Evolutionary conservation across 2,888 invertebrate species (phyloP).

Genomic region (Slavum lentiscoides): DNA sequence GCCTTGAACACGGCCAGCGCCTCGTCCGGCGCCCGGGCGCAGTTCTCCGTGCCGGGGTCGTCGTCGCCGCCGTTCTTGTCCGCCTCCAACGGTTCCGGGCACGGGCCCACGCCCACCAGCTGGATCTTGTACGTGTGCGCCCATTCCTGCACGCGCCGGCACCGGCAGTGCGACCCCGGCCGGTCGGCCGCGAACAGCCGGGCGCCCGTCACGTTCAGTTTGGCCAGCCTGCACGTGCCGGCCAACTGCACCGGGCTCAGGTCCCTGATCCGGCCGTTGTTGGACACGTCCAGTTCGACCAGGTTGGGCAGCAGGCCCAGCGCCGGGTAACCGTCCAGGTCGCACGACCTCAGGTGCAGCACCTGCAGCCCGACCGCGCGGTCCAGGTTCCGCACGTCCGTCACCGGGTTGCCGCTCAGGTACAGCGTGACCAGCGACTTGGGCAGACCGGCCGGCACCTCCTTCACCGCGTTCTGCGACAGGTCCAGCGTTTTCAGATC

Average conservation of each 20-base stretch:
- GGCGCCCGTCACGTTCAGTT: slow-evolving; percentile 20
- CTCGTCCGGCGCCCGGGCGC: slow-evolving; percentile 7
- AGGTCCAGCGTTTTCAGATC: slow-evolving; percentile 44
- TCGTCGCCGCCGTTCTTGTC: slow-evolving; percentile 13
- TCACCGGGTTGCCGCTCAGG: slow-evolving; percentile 32
- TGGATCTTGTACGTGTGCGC: slow-evolving; percentile 6
- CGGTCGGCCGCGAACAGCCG: background rate
- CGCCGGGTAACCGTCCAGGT: slow-evolving; percentile 11
- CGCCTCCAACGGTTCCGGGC: background rate
- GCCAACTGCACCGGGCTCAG: slow-evolving; percentile 29
- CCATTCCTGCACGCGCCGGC: slow-evolving; percentile 28
- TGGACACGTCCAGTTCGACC: slow-evolving; percentile 35
- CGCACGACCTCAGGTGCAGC: slow-evolving; percentile 10
- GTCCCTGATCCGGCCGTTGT: background rate
- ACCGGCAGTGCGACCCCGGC: slow-evolving; percentile 31
- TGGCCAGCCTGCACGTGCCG: slow-evolving; percentile 37
- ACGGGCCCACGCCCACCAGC: background rate
- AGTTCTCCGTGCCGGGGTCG: slow-evolving; percentile 13
- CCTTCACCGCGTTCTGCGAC: slow-evolving; percentile 13
- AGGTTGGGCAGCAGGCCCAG: slow-evolving; percentile 40
- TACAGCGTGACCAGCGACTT: slow-evolving; percentile 15
- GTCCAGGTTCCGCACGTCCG: background rate
- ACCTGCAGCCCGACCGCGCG: slow-evolving; percentile 23
- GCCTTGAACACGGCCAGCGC: slow-evolving; percentile 18
- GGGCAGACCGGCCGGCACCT: slow-evolving; percentile 38